Percentiles rank a stretch among this genome's conserved stretches.
These are phyloP conservation scores for Teleiodes luculella DNA, from an alignment of 2,888 invertebrate species.

Conservation along the genomic window DNA sequence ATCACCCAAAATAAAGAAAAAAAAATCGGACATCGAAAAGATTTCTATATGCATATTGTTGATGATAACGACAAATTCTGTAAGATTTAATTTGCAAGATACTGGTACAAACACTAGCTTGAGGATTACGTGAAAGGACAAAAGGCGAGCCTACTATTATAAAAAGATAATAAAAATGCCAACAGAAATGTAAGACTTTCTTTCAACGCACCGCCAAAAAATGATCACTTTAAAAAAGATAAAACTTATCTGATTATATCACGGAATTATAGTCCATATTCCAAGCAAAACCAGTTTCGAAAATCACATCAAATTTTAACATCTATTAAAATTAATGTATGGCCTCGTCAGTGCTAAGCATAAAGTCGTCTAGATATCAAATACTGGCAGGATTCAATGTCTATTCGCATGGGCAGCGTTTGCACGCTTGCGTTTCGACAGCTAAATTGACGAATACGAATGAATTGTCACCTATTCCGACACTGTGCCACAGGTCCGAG, in stretches of 20 bases:
- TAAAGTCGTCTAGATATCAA: background rate
- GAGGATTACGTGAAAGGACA: background rate
- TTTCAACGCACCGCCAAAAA: constrained; percentile 3
- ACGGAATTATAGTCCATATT: background rate
- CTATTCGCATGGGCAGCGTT: too few relatives aligned
- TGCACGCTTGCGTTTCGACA: too few relatives aligned
- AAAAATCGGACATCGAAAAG: too few relatives aligned
- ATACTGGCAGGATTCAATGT: background rate
- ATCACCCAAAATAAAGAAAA: too few relatives aligned
- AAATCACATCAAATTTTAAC: background rate
- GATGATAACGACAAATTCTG: too few relatives aligned
- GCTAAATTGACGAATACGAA: too few relatives aligned
- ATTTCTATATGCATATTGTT: too few relatives aligned
- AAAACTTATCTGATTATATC: background rate
- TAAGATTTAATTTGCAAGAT: background rate
- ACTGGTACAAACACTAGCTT: too few relatives aligned
- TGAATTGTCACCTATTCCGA: too few relatives aligned
- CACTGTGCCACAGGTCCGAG: background rate
- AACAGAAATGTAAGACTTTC: background rate
- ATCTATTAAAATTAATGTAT: background rate
- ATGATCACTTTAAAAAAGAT: background rate
- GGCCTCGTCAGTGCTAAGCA: background rate
- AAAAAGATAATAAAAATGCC: background rate
- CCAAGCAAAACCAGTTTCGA: background rate
- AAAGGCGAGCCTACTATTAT: background rate